phyloP scores from a whole-genome alignment of 1,140 invertebrate genomes.

The Eupristina koningsbergeri region DNA sequence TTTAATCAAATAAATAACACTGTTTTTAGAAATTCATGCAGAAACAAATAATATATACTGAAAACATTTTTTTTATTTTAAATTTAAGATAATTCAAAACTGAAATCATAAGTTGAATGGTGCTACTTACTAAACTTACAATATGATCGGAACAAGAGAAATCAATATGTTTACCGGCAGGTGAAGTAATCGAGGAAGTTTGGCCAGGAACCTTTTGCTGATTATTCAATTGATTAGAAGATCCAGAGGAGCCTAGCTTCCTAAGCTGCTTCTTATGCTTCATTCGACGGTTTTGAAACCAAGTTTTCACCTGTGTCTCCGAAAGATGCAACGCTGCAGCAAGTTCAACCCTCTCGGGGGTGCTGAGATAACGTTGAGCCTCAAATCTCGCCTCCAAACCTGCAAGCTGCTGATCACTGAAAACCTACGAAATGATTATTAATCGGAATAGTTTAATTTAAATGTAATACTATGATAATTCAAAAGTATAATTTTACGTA shows the following conservation, averaged over 20 bases:
- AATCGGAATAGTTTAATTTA: no score
- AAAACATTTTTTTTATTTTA: no score
- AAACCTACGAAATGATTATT: slow-evolving; percentile 74
- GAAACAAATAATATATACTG: no score
- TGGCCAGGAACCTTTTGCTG: slow-evolving; percentile 57
- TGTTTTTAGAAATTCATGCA: no score
- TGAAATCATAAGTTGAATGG: background rate
- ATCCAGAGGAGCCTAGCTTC: slow-evolving; percentile 70
- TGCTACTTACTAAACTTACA: background rate
- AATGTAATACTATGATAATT: no score
- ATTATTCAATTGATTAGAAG: slow-evolving; percentile 55
- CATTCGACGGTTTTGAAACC: slow-evolving; percentile 98
- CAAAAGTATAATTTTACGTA: no score
- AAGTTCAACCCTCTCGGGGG: slow-evolving; percentile 95
- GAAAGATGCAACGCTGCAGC: slow-evolving; percentile 93
- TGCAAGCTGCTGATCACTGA: slow-evolving; percentile 96
- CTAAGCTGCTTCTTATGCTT: slow-evolving; percentile 97
- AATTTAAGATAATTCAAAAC: background rate
- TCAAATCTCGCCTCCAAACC: slow-evolving; percentile 97
- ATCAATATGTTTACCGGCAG: slow-evolving; percentile 59
- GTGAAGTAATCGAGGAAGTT: slow-evolving; percentile 62
- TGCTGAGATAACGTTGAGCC: slow-evolving; percentile 95
- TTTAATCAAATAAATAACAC: no score
- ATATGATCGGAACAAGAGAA: background rate
- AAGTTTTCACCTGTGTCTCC: slow-evolving; percentile 98